Evolutionary conservation across 2,797 vertebrate genomes (phyloP).

Genomic region (Crypturellus tataupa): DNA sequence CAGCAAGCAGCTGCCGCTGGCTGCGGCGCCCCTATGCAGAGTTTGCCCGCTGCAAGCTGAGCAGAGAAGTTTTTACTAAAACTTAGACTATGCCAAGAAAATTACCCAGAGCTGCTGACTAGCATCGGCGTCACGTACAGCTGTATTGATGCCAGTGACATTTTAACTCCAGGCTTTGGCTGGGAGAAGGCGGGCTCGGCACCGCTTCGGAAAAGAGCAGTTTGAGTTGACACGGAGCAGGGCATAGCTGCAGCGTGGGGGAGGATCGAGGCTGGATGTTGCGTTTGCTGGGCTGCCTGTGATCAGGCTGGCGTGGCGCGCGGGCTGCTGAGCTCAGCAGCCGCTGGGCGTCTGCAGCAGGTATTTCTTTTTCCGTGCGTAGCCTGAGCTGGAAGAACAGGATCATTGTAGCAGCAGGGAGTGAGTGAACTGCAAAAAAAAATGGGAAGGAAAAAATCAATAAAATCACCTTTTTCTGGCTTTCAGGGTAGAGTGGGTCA

Average conservation of each 20-base stretch:
- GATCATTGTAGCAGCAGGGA: neutral
- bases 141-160: neutral
- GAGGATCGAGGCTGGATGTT: neutral
- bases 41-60: neutral
- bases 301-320: neutral
- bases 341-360: accelerated
- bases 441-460: neutral
- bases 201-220: neutral
- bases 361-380: neutral
- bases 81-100: neutral
- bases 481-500: neutral
- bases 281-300: neutral
- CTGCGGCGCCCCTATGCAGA: neutral
- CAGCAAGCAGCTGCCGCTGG: accelerated
- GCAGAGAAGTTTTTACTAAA: neutral
- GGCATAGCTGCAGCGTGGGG: accelerated
- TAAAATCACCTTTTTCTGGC: neutral
- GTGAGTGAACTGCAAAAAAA: neutral
- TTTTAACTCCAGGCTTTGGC: neutral
- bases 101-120: neutral
- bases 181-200: neutral
- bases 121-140: neutral
- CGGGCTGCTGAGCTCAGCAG: accelerated
- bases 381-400: neutral
- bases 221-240: neutral